Conservation (phyloP, 1,140 invertebrate species). For the Drosophila dunni region DNA sequence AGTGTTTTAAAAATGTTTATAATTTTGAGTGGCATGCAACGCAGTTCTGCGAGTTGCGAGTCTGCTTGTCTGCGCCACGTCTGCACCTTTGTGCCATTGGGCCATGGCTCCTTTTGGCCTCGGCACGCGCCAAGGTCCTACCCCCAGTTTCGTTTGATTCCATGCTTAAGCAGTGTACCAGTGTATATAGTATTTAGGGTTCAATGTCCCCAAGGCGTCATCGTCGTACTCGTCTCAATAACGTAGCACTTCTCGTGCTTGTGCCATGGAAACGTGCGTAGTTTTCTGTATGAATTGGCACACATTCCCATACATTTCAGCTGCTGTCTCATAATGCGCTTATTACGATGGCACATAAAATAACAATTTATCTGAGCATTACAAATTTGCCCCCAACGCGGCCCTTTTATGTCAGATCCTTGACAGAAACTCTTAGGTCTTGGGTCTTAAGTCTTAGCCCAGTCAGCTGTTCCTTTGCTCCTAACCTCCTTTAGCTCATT, state of each 20-base stretch:
- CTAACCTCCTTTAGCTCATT: not conserved
- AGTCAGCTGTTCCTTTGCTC: constrained; percentile 54
- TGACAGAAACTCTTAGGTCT: constrained; percentile 13
- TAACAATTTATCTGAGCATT: constrained; percentile 82
- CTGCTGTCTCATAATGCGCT: constrained; percentile 71
- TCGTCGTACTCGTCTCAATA: constrained; percentile 58
- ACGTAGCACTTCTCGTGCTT: constrained; percentile 46
- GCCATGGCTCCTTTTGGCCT: constrained; percentile 39
- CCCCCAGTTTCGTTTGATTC: not conserved
- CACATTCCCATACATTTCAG: constrained; percentile 29
- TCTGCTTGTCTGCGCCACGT: constrained; percentile 54
- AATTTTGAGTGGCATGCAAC: constrained; percentile 59
- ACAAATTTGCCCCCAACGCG: constrained; percentile 61
- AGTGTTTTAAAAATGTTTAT: constrained; percentile 83
- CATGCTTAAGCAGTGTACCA: not conserved
- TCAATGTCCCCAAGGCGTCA: constrained; percentile 74
- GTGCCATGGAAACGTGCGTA: constrained; percentile 63
- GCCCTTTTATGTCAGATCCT: constrained; percentile 55
- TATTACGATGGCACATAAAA: constrained; percentile 83
- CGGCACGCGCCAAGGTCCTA: constrained; percentile 53
- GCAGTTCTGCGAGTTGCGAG: not conserved
- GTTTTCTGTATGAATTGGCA: constrained; percentile 72
- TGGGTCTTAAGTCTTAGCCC: constrained; percentile 11
- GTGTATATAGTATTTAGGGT: constrained; percentile 44
- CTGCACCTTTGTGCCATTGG: constrained; percentile 70